Evolutionary conservation across 2,113 vertebrate genomes (phyloP).

Genomic region (Pedionomus torquatus): DNA sequence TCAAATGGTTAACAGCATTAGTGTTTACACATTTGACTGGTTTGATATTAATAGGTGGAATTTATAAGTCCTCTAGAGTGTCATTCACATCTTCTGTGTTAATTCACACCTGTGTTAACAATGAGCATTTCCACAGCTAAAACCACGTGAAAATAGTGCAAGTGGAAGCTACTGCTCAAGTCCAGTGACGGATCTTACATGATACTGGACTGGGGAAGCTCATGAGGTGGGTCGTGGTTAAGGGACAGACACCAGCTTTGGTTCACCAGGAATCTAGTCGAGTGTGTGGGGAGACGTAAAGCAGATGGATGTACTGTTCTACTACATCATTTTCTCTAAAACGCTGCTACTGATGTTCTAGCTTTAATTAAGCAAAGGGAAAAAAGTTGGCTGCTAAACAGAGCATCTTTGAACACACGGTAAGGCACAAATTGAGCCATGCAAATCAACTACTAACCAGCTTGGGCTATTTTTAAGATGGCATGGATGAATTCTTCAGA

Average conservation of each 20-base stretch:
- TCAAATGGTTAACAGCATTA: not conserved
- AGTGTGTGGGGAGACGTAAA: not conserved
- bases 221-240: not conserved
- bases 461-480: not conserved
- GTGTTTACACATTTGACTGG: not conserved
- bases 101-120: not conserved
- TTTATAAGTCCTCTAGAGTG: not conserved
- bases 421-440: not conserved
- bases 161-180: not conserved
- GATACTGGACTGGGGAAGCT: not conserved
- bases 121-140: not conserved
- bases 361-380: conserved; percentile 21
- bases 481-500: not conserved
- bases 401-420: not conserved
- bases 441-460: not conserved
- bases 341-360: not conserved
- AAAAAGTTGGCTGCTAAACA: not conserved
- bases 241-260: not conserved
- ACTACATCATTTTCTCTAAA: not conserved
- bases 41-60: not conserved
- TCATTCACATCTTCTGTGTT: not conserved
- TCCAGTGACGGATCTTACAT: not conserved
- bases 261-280: not conserved
- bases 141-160: not conserved
- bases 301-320: not conserved